These are phyloP conservation scores for Microctonus aethiopoides DNA, from an alignment of 2,888 invertebrate species.

Conservation along the genomic window DNA sequence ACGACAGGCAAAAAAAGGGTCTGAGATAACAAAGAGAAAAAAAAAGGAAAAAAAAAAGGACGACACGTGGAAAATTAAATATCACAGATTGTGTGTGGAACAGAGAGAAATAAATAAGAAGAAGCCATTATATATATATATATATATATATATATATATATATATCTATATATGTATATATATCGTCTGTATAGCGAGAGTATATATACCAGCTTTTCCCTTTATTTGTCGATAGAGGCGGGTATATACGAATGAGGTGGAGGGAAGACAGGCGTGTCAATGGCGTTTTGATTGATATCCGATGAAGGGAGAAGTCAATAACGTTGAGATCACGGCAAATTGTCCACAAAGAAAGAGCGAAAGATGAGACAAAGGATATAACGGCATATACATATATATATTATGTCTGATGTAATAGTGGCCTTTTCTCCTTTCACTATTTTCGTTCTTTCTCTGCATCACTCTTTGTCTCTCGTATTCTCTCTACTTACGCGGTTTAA, in stretches of 20 bases:
- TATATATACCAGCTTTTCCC: conserved; percentile 34
- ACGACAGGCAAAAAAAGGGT: conserved; percentile 5
- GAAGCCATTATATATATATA: conserved; percentile 30
- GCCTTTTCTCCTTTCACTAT: conserved; percentile 27
- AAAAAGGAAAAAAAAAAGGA: conserved; percentile 13
- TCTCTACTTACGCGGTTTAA: conserved; percentile 24
- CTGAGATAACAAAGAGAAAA: neutral
- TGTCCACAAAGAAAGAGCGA: conserved; percentile 41
- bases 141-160: conserved; percentile 20
- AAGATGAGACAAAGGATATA: conserved; percentile 15
- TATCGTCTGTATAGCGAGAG: too few species aligned
- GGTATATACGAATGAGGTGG: conserved; percentile 4
- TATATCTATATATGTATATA: conserved; percentile 23
- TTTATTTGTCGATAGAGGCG: conserved; percentile 41
- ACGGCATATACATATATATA: neutral
- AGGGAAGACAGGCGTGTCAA: conserved; percentile 45
- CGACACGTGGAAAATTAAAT: conserved; percentile 41
- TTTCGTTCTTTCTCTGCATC: conserved; percentile 7
- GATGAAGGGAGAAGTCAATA: conserved; percentile 52
- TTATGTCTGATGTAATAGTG: conserved; percentile 32
- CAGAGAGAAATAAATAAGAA: conserved; percentile 15
- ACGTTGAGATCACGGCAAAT: conserved; percentile 46
- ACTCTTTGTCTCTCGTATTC: conserved; percentile 1
- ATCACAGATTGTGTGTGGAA: conserved; percentile 30
- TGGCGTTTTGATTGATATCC: conserved; percentile 53